These are phyloP conservation scores for Tineola bisselliella DNA, from an alignment of 2,888 invertebrate genomes.

Conservation along the genomic window DNA sequence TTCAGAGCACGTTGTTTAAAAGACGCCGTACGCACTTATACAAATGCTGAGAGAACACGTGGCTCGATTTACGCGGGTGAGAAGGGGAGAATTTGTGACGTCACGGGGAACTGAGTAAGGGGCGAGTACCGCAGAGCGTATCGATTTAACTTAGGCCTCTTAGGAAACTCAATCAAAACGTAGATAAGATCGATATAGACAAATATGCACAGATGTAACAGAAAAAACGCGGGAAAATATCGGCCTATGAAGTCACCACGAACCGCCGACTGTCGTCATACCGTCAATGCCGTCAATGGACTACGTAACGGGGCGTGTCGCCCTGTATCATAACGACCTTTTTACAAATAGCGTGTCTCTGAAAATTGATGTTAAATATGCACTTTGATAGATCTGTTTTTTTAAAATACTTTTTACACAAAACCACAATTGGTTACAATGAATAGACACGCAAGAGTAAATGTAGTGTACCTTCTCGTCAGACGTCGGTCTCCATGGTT, in stretches of 20 bases:
- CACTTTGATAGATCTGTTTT: no score
- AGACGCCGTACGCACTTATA: not conserved
- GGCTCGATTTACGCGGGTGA: constrained; percentile 15
- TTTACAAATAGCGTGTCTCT: not conserved
- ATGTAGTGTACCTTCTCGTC: constrained; percentile 83
- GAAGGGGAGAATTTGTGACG: constrained; percentile 28
- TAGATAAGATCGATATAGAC: not conserved
- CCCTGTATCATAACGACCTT: not conserved
- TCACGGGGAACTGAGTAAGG: constrained; percentile 28
- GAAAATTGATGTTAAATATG: no score
- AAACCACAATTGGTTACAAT: no score
- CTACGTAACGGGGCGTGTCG: not conserved
- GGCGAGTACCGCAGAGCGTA: constrained; percentile 30
- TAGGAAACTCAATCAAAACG: not conserved
- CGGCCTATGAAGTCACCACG: no score
- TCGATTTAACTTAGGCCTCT: constrained; percentile 22
- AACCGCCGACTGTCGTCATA: not conserved
- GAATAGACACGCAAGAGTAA: not conserved
- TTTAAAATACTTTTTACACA: no score
- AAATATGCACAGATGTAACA: not conserved
- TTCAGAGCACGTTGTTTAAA: not conserved
- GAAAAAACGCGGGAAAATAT: not conserved
- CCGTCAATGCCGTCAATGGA: not conserved
- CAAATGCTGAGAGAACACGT: constrained; percentile 7
- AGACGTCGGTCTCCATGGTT: constrained; percentile 95